These are phyloP conservation scores for Coregonus sp. DNA, from an alignment of 2,797 vertebrate genomes.

Conservation along the genomic window DNA sequence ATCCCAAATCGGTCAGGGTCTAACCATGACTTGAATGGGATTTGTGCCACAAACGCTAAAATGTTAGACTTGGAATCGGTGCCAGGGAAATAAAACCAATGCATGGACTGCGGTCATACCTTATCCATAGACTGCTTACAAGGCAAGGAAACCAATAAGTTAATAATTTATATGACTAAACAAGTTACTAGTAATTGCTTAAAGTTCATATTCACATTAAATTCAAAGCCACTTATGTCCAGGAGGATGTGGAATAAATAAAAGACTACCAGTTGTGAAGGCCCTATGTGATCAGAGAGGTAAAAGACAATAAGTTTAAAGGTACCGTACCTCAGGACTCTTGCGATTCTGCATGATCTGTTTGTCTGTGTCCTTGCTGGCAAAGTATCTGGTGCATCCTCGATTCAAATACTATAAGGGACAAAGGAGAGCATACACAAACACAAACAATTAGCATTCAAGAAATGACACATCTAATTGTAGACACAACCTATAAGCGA, in stretches of 20 bases:
- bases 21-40: no score
- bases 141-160: no score
- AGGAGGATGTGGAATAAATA: no score
- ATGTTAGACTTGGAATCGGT: no score
- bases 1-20: no score
- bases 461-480: slow-evolving; percentile 13
- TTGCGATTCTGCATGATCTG: slow-evolving; percentile 96
- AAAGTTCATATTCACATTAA: neutral
- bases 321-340: slow-evolving; percentile 88
- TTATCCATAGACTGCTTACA: no score
- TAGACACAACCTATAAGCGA: neutral
- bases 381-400: slow-evolving; percentile 95
- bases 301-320: neutral
- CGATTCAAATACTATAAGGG: slow-evolving; percentile 90
- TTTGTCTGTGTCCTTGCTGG: slow-evolving; percentile 92
- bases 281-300: neutral
- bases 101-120: no score
- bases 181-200: no score
- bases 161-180: no score
- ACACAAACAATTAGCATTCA: slow-evolving; percentile 21
- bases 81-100: no score
- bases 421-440: slow-evolving; percentile 23
- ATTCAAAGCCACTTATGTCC: neutral
- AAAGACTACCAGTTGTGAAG: neutral
- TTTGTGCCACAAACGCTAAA: no score